Base-by-base conservation (phyloP, 2,113 vertebrate species). In the Silurus meridionalis region DNA sequence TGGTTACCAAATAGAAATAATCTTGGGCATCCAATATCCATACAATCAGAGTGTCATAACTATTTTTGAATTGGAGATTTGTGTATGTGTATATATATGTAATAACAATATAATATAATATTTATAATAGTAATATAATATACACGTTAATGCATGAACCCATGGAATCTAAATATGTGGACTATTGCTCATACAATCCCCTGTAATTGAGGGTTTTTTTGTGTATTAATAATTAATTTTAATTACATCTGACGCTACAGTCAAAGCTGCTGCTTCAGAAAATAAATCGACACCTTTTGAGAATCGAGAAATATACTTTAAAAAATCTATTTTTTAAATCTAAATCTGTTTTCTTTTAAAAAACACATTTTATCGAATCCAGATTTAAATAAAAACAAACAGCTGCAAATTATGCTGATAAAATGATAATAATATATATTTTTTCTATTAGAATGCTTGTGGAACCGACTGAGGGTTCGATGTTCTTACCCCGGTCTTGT, bases 401-500 rank as follows among this genome's bases (percentile, higher is more conserved):
- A 23, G 2, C 9, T 64, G 23, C 23, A 0, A 64, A 67, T 4
- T 28, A 67, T 11, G 25, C 11, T 13, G 64, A 67, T 9, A 67
- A 28, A 67, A 67, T 67, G 64, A 9, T 23, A 5, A 9, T 57
- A 9, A 5, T 67, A n/a, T 6, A 69, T 69, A 15, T 57, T 1
- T 57, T 57, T 9, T 57, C 2, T 8, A 57, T 57, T 57, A 37
- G 37, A 37, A 37, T 37, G 37, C 37, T 17, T 71, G 28, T 69
- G 28, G 14, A 25, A 46, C 14, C 37, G 6, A 17, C 28, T 69
- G 13, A 37, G 14, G 28, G 14, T 71, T 37, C 37, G 66, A 28
- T 69, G 14, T 79, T 92, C 98, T 96, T 94, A 99, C 98, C 94
- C 98, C 97, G 8, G 96, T 98, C 95, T 97, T 99, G 93, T 99